Percentiles rank a stretch among this genome's conserved stretches.
phyloP scores from a whole-genome alignment of 2,113 vertebrate species.

The Paramisgurnus dabryanus region DNA sequence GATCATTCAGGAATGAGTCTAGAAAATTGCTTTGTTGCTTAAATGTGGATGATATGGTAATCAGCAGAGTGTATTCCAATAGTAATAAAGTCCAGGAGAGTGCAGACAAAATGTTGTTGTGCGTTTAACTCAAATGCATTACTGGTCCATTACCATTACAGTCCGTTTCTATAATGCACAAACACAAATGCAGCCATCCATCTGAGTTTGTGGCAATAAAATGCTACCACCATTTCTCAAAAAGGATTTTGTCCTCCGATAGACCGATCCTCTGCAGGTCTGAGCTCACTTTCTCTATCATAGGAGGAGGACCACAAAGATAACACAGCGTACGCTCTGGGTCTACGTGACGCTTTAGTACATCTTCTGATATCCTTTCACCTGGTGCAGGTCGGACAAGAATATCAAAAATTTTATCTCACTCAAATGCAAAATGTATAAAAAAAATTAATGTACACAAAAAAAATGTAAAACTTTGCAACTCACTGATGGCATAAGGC shows the following conservation, averaged over 20 bases:
- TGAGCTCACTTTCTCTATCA: conserved; percentile 87
- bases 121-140: conserved; percentile 18
- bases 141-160: conserved; percentile 5
- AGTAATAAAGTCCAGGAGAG: background rate
- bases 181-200: background rate
- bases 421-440: too few relatives aligned
- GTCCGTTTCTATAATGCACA: background rate
- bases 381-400: conserved; percentile 65
- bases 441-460: too few relatives aligned
- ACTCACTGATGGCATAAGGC: conserved; percentile 81
- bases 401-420: background rate
- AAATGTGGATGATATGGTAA: background rate
- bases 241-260: conserved; percentile 80
- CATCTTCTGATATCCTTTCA: conserved; percentile 82
- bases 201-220: background rate
- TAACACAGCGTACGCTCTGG: conserved; percentile 86
- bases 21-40: background rate
- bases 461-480: background rate
- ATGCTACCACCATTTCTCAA: conserved; percentile 96
- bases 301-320: conserved; percentile 93
- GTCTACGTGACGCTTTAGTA: conserved; percentile 74
- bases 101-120: conserved; percentile 21
- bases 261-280: conserved; percentile 77
- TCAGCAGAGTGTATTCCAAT: too few relatives aligned
- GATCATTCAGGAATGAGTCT: background rate